Percentiles rank a stretch among this genome's conserved stretches.
Conservation (phyloP, 1,140 invertebrate species). For the Diachasma alloeum region DNA sequence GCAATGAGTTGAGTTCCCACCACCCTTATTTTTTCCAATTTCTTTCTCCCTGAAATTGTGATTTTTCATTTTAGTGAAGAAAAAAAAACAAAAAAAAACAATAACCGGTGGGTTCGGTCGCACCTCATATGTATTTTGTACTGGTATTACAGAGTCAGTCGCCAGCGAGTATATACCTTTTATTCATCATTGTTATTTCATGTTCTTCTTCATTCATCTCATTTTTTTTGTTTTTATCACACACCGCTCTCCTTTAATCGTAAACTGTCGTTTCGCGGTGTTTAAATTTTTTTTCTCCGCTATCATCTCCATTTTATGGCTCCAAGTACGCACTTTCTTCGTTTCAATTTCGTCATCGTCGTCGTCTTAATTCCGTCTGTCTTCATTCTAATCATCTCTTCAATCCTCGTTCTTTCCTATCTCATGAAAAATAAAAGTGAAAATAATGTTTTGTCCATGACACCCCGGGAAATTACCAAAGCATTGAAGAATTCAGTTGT, state of each 20-base stretch:
- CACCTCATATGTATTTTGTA: constrained; percentile 61
- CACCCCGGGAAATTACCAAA: background rate
- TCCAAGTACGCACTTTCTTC: background rate
- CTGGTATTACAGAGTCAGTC: constrained; percentile 67
- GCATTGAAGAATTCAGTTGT: background rate
- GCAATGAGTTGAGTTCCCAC: constrained; percentile 59
- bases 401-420: constrained; percentile 31
- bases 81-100: constrained; percentile 36
- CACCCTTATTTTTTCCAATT: constrained; percentile 31
- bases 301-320: background rate
- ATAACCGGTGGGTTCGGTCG: constrained; percentile 41
- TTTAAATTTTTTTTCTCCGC: background rate
- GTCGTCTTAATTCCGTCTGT: background rate
- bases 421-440: constrained; percentile 12
- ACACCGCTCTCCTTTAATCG: background rate
- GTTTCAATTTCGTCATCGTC: background rate
- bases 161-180: constrained; percentile 64
- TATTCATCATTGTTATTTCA: constrained; percentile 51
- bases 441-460: background rate
- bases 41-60: background rate
- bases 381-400: constrained; percentile 17
- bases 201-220: constrained; percentile 21
- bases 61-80: background rate
- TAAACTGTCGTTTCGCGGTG: background rate
- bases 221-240: constrained; percentile 33